Percentiles rank a stretch among this genome's conserved stretches.
These are phyloP conservation scores for Papilio protenor DNA, from an alignment of 2,888 invertebrate genomes.

Conservation along the genomic window DNA sequence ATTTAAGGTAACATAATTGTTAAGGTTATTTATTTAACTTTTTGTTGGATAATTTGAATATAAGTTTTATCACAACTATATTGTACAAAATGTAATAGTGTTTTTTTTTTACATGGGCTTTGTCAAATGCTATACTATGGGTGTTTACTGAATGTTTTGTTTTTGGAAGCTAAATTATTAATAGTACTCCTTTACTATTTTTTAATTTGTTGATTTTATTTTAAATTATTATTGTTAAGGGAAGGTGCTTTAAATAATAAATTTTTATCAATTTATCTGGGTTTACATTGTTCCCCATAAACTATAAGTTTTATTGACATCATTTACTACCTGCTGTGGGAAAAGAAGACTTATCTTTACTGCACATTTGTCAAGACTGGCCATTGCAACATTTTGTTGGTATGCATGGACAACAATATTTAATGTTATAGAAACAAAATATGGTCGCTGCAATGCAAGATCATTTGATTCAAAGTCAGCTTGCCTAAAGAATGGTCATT, in stretches of 20 bases:
- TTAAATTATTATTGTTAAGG: not conserved
- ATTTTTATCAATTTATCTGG: constrained; percentile 6
- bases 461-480: constrained; percentile 85
- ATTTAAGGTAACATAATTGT: constrained; percentile 19
- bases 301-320: constrained; percentile 52
- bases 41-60: not conserved
- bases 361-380: constrained; percentile 89
- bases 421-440: constrained; percentile 90
- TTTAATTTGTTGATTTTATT: not conserved
- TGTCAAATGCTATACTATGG: not conserved
- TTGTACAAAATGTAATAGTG: not conserved
- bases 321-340: constrained; percentile 93
- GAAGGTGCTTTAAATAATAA: constrained; percentile 41
- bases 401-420: constrained; percentile 93
- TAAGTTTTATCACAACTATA: not conserved
- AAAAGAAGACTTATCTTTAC: constrained; percentile 87
- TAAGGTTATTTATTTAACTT: constrained; percentile 12
- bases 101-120: not conserved
- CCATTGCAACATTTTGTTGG: constrained; percentile 95
- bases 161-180: not conserved
- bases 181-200: not conserved
- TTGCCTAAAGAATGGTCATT: constrained; percentile 91
- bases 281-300: not conserved
- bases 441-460: constrained; percentile 89
- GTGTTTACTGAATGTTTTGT: constrained; percentile 10